A percentile compares a stretch with the other conserved stretches of the same genome.
phyloP scores from a whole-genome alignment of 2,888 invertebrate species.

The Hydriomena furcata region DNA sequence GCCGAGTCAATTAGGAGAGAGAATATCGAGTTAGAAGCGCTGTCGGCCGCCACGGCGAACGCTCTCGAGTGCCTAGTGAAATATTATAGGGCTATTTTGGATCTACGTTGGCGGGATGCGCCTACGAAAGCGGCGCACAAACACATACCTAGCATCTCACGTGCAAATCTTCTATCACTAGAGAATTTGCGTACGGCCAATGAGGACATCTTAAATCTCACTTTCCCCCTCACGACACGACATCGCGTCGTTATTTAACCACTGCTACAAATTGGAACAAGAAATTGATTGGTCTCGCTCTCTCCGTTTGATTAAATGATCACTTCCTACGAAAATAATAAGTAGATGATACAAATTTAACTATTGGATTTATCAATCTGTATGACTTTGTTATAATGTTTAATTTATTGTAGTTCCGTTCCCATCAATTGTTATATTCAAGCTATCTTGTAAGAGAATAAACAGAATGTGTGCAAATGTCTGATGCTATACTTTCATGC shows the following conservation, averaged over 20 bases:
- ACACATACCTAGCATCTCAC: constrained; percentile 46
- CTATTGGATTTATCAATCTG: constrained; percentile 19
- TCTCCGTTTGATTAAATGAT: constrained; percentile 18
- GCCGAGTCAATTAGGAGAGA: constrained; percentile 25
- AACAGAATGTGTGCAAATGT: constrained; percentile 15
- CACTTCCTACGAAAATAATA: constrained; percentile 12
- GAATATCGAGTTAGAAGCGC: constrained; percentile 27
- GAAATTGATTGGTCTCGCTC: constrained; percentile 28
- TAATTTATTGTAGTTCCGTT: constrained; percentile 2
- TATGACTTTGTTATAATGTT: constrained; percentile 9
- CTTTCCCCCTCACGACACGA: background rate
- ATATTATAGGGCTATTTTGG: constrained; percentile 75
- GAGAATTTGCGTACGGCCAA: constrained; percentile 20
- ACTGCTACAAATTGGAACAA: constrained; percentile 30
- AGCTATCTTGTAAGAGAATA: constrained; percentile 11
- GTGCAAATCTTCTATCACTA: constrained; percentile 36
- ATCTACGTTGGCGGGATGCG: constrained; percentile 70
- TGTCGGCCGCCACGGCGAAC: constrained; percentile 40
- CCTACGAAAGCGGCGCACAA: constrained; percentile 51
- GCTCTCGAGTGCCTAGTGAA: constrained; percentile 57
- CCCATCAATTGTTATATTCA: constrained; percentile 5
- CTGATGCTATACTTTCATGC: constrained; percentile 26
- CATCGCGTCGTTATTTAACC: background rate
- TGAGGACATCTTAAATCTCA: background rate
- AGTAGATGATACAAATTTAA: no score